Base-by-base conservation (phyloP, 2,888 invertebrate species). In the Eupithecia subumbrata region DNA sequence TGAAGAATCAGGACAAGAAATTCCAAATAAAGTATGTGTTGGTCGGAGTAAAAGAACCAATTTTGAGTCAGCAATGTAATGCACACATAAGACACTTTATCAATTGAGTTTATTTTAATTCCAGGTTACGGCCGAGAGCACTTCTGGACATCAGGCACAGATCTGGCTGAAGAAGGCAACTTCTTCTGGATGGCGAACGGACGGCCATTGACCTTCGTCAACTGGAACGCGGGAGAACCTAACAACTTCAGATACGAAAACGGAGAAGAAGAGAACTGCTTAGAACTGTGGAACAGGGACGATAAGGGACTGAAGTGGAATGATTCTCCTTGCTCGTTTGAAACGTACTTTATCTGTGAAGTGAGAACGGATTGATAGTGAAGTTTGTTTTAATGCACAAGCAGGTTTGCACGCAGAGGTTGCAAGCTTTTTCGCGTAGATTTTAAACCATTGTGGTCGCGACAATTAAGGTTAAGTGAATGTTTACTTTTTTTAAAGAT, bases 151-250 rank as follows among this genome's bases (percentile, higher is more conserved):
- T 98, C 98, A 11, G 98, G 98, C 83, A 98, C 98, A 9, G 98
- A 98, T 91, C 96, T 98, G 86, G 98, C 98, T 22, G 98, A 98
- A 86, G 98, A 98, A 88, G 98, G 98, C 25, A 96, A 96, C 85
- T 98, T 98, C 96, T 98, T 98, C 95, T 98, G 98, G 98, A 97
- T 98, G 98, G 97, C 98, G 16, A 98, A 97, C 76, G 98, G 98
- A 5, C 95, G 97, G 78, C 98, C 98, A 0, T 96, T 98, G 71
- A 98, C 98, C 43, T 98, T 98, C 92, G 98, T 98, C 82, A 98
- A 98, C 91, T 98, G 98, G 98, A 98, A 98, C 94, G 97, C 98
- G 0, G 98, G 98, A 0, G 98, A 98, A 87, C 98, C 98, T 0
- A 98, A 98, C 92, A 98, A 98, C 94, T 98, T 98, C 96, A 97